phyloP scores from a whole-genome alignment of 2,113 vertebrate genomes.

The Phyllopteryx taeniolatus region DNA sequence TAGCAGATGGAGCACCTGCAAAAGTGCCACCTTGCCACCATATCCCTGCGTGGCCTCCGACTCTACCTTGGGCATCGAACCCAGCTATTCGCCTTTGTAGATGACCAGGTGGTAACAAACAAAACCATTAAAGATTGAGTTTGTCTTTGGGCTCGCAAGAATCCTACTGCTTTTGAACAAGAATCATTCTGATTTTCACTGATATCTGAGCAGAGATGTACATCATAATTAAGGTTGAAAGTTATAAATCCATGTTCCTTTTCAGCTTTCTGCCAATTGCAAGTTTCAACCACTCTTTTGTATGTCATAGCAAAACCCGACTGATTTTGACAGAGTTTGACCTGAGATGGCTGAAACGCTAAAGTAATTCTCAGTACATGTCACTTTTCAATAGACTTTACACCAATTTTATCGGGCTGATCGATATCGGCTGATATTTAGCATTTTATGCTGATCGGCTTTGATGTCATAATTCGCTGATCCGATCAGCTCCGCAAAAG shows the following conservation, averaged over 20 bases:
- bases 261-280: neutral
- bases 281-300: neutral
- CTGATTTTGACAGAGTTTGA: neutral
- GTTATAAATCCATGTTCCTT: neutral
- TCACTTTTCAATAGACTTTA: too few relatives aligned
- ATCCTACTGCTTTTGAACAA: neutral
- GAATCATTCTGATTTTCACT: neutral
- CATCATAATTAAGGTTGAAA: neutral
- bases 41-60: neutral
- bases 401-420: too few relatives aligned
- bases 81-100: neutral
- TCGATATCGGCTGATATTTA: too few relatives aligned
- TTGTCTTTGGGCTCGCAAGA: neutral
- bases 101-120: neutral
- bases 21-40: slow-evolving; percentile 1
- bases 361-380: neutral
- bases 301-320: neutral
- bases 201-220: neutral
- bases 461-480: too few relatives aligned
- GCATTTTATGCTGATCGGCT: too few relatives aligned
- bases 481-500: too few relatives aligned
- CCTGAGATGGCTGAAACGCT: neutral
- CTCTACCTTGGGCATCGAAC: neutral
- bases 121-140: slow-evolving; percentile 9
- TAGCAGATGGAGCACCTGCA: slow-evolving; percentile 31